phyloP scores from a whole-genome alignment of 2,888 invertebrate species.

The Phaonia tiefii region DNA sequence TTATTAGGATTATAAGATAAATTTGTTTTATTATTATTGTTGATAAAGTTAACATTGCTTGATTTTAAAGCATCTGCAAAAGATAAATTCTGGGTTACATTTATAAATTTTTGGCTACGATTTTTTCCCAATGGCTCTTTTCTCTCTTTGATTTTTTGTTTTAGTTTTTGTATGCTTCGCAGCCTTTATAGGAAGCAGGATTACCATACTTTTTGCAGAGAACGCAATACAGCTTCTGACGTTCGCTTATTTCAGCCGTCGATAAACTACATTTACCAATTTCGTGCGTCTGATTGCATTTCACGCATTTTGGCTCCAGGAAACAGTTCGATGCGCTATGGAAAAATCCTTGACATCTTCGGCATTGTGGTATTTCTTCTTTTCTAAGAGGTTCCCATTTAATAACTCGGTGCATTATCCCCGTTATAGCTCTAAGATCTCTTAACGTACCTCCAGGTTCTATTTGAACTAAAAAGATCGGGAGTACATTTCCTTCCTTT shows the following conservation, averaged over 20 bases:
- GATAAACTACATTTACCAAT: conserved; percentile 24
- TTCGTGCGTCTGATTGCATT: conserved; percentile 29
- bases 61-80: conserved; percentile 34
- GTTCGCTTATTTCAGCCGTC: conserved; percentile 8
- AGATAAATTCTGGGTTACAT: conserved; percentile 26
- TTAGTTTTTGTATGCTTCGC: conserved; percentile 19
- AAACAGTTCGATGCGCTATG: conserved; percentile 1
- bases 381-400: neutral
- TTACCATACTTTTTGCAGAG: conserved; percentile 13
- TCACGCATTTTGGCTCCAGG: neutral
- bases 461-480: too few species aligned
- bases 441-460: too few species aligned
- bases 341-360: conserved; percentile 6
- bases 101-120: too few species aligned
- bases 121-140: neutral
- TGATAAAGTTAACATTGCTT: too few species aligned
- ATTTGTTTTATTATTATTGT: too few species aligned
- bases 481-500: too few species aligned
- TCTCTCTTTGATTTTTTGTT: conserved; percentile 20
- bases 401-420: neutral
- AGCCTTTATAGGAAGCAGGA: neutral
- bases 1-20: too few species aligned
- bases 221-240: conserved; percentile 50
- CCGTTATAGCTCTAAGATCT: neutral
- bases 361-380: conserved; percentile 10